A percentile compares a stretch with the other conserved stretches of the same genome.
phyloP scores from a whole-genome alignment of 2,888 invertebrate genomes.

The Plagiodera versicolora region DNA sequence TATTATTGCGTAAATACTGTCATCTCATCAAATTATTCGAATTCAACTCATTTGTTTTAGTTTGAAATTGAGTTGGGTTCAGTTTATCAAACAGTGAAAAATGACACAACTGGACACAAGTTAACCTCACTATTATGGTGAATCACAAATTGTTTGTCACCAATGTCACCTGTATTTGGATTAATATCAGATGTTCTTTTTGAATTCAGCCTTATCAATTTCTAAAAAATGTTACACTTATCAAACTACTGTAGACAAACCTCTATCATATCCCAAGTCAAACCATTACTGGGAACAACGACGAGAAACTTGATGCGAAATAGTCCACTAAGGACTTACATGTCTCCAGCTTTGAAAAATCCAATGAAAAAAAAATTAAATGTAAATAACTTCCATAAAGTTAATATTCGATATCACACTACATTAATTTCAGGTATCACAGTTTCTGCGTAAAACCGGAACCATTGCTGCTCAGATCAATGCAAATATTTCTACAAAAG shows the following conservation, averaged over 20 bases:
- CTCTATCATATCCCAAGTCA: conserved; percentile 30
- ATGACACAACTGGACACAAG: too few relatives aligned
- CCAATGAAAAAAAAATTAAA: conserved; percentile 33
- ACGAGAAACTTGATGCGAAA: conserved; percentile 28
- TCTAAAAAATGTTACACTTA: conserved; percentile 39
- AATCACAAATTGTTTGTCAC: too few relatives aligned
- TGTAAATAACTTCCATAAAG: conserved; percentile 25
- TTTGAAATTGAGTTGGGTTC: too few relatives aligned
- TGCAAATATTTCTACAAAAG: conserved; percentile 56
- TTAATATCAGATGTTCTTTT: too few relatives aligned
- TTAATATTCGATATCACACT: background rate
- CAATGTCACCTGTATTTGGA: too few relatives aligned
- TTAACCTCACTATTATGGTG: too few relatives aligned
- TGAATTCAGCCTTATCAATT: too few relatives aligned
- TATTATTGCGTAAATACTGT: too few relatives aligned
- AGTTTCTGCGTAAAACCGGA: conserved; percentile 41
- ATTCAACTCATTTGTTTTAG: too few relatives aligned
- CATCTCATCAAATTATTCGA: too few relatives aligned
- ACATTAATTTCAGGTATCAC: conserved; percentile 26
- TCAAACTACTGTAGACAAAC: conserved; percentile 38
- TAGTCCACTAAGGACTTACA: conserved; percentile 30
- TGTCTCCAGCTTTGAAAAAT: conserved; percentile 29
- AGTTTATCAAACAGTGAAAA: too few relatives aligned
- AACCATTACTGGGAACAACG: conserved; percentile 27
- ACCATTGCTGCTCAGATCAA: conserved; percentile 53